phyloP scores from a whole-genome alignment of 2,797 vertebrate genomes.

The Protosalanx chinensis region DNA sequence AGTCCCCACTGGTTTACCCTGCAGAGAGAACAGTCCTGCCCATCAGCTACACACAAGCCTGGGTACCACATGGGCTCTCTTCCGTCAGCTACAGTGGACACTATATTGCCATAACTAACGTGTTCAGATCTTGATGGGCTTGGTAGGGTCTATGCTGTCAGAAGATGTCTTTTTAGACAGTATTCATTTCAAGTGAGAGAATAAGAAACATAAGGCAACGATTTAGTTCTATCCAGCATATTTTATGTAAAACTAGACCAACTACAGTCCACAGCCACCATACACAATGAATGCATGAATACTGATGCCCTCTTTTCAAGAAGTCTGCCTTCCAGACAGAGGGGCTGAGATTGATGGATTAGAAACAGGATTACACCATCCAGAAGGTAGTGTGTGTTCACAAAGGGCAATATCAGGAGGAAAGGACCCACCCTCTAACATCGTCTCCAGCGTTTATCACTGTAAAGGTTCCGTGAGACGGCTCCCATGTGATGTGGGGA shows the following conservation, averaged over 20 bases:
- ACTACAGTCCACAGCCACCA: background rate
- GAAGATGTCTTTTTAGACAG: too few relatives aligned
- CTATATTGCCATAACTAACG: too few relatives aligned
- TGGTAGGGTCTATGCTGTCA: too few relatives aligned
- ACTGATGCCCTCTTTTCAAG: constrained; percentile 48
- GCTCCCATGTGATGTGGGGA: constrained; percentile 8
- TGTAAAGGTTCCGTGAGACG: constrained; percentile 7
- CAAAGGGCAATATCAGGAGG: constrained; percentile 28
- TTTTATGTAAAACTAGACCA: background rate
- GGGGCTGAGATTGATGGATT: constrained; percentile 34
- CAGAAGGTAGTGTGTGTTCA: constrained; percentile 24
- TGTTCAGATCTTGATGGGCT: too few relatives aligned
- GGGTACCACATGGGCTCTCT: too few relatives aligned
- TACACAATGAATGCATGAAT: constrained; percentile 22
- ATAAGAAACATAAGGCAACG: too few relatives aligned
- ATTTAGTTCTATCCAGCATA: too few relatives aligned
- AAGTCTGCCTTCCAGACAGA: constrained; percentile 44
- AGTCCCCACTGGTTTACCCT: constrained; percentile 98
- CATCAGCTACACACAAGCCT: too few relatives aligned
- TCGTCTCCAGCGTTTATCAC: constrained; percentile 28
- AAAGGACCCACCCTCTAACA: constrained; percentile 10
- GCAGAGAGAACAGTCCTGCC: constrained; percentile 34
- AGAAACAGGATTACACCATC: constrained; percentile 33
- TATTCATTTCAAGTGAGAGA: too few relatives aligned
- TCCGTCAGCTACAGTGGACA: too few relatives aligned